Base-by-base conservation (phyloP, 2,888 invertebrate species). In the Arrhopalites spinosus region DNA sequence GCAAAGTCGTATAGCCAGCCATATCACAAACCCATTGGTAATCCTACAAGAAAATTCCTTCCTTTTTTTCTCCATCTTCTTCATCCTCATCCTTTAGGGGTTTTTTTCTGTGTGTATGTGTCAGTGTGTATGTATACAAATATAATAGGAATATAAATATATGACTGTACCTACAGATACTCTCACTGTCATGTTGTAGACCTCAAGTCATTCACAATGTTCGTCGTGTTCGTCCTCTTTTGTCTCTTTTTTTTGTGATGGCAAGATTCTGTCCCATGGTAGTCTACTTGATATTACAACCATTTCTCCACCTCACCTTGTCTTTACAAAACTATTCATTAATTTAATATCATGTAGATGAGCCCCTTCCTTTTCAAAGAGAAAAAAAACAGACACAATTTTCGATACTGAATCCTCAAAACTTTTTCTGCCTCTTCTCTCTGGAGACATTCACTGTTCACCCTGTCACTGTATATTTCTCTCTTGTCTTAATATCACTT, bases 11-110 rank as follows among this genome's bases (percentile, higher is more conserved):
- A n/a, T 27, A n/a, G 15, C 47, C 25, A 23, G 53, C 69, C 69
- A 69, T 69, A 69, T 69, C 69, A 53, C 69, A 69, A 69, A 69
- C 50, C 69, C 53, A 64, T 66, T 50, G 67, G 47, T 64, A 56
- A 76, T 66, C 69, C 74, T 69, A n/a, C 64, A 59, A 36, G 56
- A 50, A 77, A n/a, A 74, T 66, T 77, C 67, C 36, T 67, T 43
- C 75, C 30, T 66, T 70, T 74, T 20, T 61, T 23, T 23, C 27
- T 61, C 5, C 25, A 3, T 27, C 61, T 27, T 13, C 25, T 23
- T 61, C 17, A 5, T 20, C 53, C 53, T 20, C 23, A 2, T 53
- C 53, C 5, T 15, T 8, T 20, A 17, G n/a, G n/a, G n/a, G n/a
- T n/a, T n/a, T n/a, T n/a, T n/a, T n/a, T n/a, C n/a, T n/a, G n/a